Evolutionary conservation across 1,140 invertebrate species (phyloP), one percentile per base, ranked within the genome.

Genomic region (Gonioctena quinquepunctata): DNA sequence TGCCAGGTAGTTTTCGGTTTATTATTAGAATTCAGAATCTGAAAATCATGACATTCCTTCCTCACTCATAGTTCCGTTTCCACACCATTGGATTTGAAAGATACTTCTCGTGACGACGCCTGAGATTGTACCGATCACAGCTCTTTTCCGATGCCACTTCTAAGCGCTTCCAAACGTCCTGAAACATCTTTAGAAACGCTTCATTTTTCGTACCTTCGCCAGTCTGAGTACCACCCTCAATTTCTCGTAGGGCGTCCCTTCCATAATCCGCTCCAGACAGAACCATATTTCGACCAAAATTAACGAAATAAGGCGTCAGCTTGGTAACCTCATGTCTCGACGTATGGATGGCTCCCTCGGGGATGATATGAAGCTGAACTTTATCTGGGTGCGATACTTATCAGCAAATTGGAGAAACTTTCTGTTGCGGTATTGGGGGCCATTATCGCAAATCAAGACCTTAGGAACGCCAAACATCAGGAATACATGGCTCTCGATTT

Each of bases 391-490:
- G 2, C 68, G 63, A 25, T 75, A 73, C 2, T 19, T 42, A 6
- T 71, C 33, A 16, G 56, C 18, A 2, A 78, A 54, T 13, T n/a
- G 42, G 4, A 52, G 5, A 59, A 77, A 73, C 16, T 73, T 50
- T 22, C 70, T 71, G 21, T 27, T 60, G 2, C 68, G 23, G 26
- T 72, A 69, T 48, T 73, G 68, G 18, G 73, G 70, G 1, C 78
- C 80, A 62, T 80, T 81, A 59, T 80, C 79, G 1, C n/a, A 64
- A 5, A 71, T 75, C 3, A 75, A 11, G 52, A 50, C 5, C 48
- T 66, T 49, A 7, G 75, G 70, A 6, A 62, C 57, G 2, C n/a
- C 70, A 68, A 70, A 75, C n/a, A 71, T 21, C 8, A 77, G 42
- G 57, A 75, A 71, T 11, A 77, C 52, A 3, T 62, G n/a, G 25